Conservation (phyloP, 2,113 vertebrate genomes). For the Pseudorhombus dupliciocellatus region DNA sequence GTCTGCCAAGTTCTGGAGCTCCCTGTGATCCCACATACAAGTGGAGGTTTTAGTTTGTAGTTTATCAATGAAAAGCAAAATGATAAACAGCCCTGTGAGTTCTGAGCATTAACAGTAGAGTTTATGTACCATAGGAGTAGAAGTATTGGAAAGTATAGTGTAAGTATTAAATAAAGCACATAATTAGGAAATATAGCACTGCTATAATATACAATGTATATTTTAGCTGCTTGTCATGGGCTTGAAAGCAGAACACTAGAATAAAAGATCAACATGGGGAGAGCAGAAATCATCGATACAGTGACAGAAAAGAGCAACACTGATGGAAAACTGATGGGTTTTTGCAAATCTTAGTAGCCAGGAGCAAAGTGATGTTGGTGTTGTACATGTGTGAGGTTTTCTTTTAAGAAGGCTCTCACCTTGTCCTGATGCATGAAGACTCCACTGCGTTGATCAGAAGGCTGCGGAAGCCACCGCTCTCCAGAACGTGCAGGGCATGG, state of each 20-base stretch:
- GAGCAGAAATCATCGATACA: neutral
- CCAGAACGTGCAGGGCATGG: conserved; percentile 93
- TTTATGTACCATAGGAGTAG: neutral
- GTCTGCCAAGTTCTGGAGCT: conserved; percentile 94
- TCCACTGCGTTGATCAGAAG: conserved; percentile 97
- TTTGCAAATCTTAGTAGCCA: neutral
- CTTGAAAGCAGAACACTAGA: neutral
- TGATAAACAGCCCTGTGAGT: neutral
- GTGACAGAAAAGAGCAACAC: neutral
- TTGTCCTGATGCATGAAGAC: conserved; percentile 92
- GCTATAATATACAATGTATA: no score
- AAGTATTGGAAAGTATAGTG: neutral
- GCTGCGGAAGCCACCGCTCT: conserved; percentile 96
- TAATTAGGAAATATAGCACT: no score
- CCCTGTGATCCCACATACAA: conserved; percentile 79
- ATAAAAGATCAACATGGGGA: neutral
- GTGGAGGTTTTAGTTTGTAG: neutral
- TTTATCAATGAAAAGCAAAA: neutral
- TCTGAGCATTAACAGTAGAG: neutral
- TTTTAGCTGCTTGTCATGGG: neutral
- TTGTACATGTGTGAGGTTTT: neutral
- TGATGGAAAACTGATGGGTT: no score
- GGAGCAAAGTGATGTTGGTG: neutral
- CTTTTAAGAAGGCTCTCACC: conserved; percentile 41
- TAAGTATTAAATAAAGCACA: neutral